A percentile compares a stretch with the other conserved stretches of the same genome.
Conservation (phyloP, 2,797 vertebrate genomes). For the Enteromius viviparus region DNA sequence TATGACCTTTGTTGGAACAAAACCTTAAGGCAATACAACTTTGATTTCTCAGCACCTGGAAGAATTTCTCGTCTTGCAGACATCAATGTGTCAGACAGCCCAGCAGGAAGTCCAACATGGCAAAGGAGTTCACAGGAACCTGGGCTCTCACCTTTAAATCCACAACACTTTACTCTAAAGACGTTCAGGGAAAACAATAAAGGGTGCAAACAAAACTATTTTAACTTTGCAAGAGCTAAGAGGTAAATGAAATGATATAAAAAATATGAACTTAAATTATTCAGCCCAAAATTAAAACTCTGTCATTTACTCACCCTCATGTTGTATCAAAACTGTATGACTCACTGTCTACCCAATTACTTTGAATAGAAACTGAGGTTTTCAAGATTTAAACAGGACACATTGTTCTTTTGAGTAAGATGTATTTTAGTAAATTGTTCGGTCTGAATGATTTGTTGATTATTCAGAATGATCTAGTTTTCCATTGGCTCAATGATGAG, state of each 20-base stretch:
- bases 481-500: background rate
- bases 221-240: background rate
- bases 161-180: slow-evolving; percentile 19
- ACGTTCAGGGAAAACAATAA: background rate
- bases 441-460: background rate
- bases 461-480: background rate
- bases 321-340: background rate
- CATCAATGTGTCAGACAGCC: slow-evolving; percentile 33
- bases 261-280: background rate
- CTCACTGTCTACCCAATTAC: background rate
- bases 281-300: background rate
- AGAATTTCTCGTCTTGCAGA: slow-evolving; percentile 21
- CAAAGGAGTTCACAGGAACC: slow-evolving; percentile 18
- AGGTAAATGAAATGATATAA: background rate
- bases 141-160: background rate
- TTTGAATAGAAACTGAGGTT: background rate
- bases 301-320: slow-evolving; percentile 7
- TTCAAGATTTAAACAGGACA: background rate
- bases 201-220: background rate
- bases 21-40: slow-evolving; percentile 11
- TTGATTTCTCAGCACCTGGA: slow-evolving; percentile 13
- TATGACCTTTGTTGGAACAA: slow-evolving; percentile 18
- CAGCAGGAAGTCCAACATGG: slow-evolving; percentile 5
- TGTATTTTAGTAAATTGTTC: background rate
- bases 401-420: background rate